A percentile compares a stretch with the other conserved stretches of the same genome.
Evolutionary conservation across 2,113 vertebrate genomes (phyloP).

Genomic region (Myotis yumanensis): DNA sequence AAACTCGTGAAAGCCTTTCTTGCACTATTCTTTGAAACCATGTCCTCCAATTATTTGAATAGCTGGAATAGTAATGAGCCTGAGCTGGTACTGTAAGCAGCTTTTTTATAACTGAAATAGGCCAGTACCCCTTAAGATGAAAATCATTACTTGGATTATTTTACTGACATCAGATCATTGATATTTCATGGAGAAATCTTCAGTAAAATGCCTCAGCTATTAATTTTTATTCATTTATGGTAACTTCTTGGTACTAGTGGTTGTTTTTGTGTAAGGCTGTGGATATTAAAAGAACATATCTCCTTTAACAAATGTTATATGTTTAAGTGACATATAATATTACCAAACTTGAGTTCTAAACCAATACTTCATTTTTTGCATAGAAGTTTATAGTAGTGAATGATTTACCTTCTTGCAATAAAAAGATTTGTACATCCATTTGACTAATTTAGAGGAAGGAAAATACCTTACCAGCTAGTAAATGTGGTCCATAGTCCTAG

Average conservation of each 20-base stretch:
- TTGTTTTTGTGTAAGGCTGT: background rate
- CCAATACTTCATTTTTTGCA: background rate
- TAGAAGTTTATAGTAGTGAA: background rate
- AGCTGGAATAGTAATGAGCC: background rate
- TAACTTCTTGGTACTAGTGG: background rate
- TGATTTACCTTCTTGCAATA: background rate
- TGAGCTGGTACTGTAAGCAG: background rate
- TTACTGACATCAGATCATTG: background rate
- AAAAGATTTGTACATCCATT: background rate
- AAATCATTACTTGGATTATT: background rate
- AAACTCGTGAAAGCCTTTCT: background rate
- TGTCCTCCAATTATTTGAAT: background rate
- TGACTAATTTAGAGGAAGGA: background rate
- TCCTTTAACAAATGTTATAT: background rate
- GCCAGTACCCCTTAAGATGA: background rate
- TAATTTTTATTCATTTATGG: background rate
- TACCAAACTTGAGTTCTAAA: background rate
- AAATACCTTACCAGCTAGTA: background rate
- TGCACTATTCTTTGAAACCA: background rate
- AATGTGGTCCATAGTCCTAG: background rate
- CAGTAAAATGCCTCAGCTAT: background rate
- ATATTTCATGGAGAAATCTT: background rate
- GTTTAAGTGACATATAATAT: background rate
- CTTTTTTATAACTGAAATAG: background rate
- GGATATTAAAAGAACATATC: background rate